phyloP scores from a whole-genome alignment of 2,888 invertebrate species.

The Lasius platythorax region DNA sequence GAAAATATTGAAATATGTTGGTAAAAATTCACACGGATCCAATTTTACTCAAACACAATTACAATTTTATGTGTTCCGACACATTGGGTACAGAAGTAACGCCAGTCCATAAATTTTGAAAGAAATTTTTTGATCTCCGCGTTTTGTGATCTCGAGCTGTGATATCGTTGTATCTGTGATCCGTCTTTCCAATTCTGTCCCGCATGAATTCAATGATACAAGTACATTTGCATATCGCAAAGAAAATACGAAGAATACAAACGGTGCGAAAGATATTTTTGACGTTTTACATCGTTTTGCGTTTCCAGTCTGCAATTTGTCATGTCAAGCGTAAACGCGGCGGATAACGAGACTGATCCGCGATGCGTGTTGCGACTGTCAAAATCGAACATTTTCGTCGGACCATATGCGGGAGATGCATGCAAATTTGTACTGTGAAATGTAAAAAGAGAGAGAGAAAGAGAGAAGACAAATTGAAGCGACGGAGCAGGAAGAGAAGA shows the following conservation, averaged over 20 bases:
- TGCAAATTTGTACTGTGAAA: conserved; percentile 30
- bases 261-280: conserved; percentile 9
- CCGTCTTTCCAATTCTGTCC: background rate
- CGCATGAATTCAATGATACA: conserved; percentile 10
- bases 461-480: conserved; percentile 10
- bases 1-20: background rate
- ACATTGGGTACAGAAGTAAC: background rate
- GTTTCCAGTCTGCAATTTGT: conserved; percentile 31
- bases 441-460: background rate
- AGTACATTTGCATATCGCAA: background rate
- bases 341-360: conserved; percentile 49
- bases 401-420: conserved; percentile 18
- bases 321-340: conserved; percentile 41
- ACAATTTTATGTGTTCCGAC: background rate
- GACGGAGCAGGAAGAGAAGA: background rate
- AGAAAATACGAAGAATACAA: background rate
- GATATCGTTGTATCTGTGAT: background rate
- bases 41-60: too few species aligned
- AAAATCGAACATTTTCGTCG: conserved; percentile 42
- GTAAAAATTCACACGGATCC: background rate
- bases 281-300: conserved; percentile 24
- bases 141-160: background rate
- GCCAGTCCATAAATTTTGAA: background rate
- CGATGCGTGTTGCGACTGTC: conserved; percentile 47
- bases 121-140: background rate